Evolutionary conservation across 2,797 vertebrate genomes (phyloP).

Genomic region (Galaxias olidus): DNA sequence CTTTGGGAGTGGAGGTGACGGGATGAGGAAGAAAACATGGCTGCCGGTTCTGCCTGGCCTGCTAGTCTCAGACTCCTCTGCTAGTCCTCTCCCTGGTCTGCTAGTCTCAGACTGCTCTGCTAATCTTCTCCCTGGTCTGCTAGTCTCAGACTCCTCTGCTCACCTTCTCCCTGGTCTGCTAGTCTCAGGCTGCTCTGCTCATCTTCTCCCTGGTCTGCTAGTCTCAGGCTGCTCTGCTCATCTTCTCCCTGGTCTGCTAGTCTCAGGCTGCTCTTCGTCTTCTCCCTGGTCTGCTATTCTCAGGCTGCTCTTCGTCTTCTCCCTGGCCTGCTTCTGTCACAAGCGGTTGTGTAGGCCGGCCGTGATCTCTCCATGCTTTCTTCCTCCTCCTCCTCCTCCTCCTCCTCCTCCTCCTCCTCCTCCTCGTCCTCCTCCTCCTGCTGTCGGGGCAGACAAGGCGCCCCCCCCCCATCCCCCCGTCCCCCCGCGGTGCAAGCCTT

Average conservation of each 20-base stretch:
- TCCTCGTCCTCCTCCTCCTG: constrained; percentile 18
- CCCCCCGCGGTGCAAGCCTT: constrained; percentile 28
- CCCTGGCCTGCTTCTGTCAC: constrained; percentile 80
- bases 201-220: constrained; percentile 31
- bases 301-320: too few relatives aligned
- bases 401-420: constrained; percentile 46
- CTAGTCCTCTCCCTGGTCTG: too few relatives aligned
- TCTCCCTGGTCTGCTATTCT: constrained; percentile 17
- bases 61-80: constrained; percentile 41
- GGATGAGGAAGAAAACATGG: constrained; percentile 71
- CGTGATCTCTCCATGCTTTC: constrained; percentile 58
- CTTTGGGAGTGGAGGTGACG: constrained; percentile 49
- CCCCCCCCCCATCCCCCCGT: constrained; percentile 38
- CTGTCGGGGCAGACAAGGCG: constrained; percentile 37
- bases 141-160: too few relatives aligned
- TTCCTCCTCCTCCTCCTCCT: constrained; percentile 38
- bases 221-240: too few relatives aligned
- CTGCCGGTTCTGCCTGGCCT: constrained; percentile 57
- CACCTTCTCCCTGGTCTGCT: constrained; percentile 75
- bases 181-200: too few relatives aligned
- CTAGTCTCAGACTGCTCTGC: too few relatives aligned
- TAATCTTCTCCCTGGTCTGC: constrained; percentile 74
- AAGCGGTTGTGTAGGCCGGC: constrained; percentile 67
- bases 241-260: constrained; percentile 29
- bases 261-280: too few relatives aligned